A percentile compares a stretch with the other conserved stretches of the same genome.
Conservation (phyloP, 1,140 invertebrate species). For the Augochlora pura region DNA sequence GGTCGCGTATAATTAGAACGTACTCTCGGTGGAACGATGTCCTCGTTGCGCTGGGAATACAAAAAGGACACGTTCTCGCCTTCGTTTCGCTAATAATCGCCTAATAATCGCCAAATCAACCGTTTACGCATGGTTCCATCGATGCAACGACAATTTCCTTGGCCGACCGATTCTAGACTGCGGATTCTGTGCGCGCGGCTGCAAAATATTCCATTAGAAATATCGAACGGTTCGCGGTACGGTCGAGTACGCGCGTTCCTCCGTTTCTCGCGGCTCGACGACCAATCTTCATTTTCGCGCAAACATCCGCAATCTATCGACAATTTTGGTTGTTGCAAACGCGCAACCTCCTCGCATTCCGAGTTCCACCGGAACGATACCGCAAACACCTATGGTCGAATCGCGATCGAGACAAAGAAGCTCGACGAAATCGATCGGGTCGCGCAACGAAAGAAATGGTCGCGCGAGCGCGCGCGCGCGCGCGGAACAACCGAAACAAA, state of each 20-base stretch:
- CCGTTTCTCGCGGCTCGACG: no score
- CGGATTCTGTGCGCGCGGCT: no score
- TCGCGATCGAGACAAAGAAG: neutral
- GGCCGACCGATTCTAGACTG: no score
- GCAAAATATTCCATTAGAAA: no score
- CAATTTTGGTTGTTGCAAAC: neutral
- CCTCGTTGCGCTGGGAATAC: constrained; percentile 26
- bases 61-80: constrained; percentile 37
- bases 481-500: neutral
- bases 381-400: no score
- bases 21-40: constrained; percentile 46
- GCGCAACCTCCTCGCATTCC: neutral
- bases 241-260: no score
- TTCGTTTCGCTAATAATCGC: neutral
- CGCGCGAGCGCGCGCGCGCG: no score
- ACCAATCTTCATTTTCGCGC: no score
- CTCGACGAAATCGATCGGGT: neutral
- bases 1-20: constrained; percentile 71
- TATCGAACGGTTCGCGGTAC: no score
- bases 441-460: no score
- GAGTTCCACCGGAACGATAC: neutral
- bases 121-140: constrained; percentile 24
- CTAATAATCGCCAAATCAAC: neutral
- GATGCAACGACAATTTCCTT: constrained; percentile 52
- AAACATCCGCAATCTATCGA: constrained; percentile 2